Conservation (phyloP, 2,797 vertebrate species). For the Aythya fuligula region DNA sequence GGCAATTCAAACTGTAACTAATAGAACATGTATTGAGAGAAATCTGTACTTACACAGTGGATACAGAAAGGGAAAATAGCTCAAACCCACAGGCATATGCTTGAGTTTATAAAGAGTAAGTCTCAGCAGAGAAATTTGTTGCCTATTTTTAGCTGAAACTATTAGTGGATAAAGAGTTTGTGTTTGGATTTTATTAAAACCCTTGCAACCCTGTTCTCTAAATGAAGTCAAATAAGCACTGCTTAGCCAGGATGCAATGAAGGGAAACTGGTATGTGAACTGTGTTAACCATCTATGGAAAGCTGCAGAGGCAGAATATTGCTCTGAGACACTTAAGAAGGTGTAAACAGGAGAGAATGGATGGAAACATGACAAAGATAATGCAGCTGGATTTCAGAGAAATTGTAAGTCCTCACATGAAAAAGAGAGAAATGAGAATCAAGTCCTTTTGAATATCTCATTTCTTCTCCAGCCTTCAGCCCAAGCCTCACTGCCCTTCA, state of each 20-base stretch:
- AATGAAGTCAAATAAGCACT: background rate
- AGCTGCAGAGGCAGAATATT: background rate
- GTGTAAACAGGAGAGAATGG: background rate
- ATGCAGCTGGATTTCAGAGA: background rate
- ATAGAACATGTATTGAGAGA: background rate
- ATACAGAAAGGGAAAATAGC: background rate
- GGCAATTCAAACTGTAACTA: background rate
- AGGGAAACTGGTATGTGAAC: background rate
- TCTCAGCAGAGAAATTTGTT: conserved; percentile 34
- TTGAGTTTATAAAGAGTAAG: conserved; percentile 1
- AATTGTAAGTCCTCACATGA: background rate
- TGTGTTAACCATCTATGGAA: background rate
- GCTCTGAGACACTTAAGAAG: background rate
- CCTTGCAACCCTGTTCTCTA: background rate
- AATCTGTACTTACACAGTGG: background rate
- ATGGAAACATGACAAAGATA: background rate
- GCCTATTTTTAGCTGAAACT: conserved; percentile 58
- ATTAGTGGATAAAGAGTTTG: conserved; percentile 42
- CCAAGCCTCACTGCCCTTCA: background rate
- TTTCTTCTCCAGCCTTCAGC: background rate
- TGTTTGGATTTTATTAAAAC: conserved; percentile 40
- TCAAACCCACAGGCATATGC: background rate
- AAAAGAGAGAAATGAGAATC: background rate
- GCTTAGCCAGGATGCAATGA: background rate
- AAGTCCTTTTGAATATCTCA: background rate